These are phyloP conservation scores for Paramormyrops kingsleyae DNA, from an alignment of 2,113 vertebrate species.

Conservation along the genomic window DNA sequence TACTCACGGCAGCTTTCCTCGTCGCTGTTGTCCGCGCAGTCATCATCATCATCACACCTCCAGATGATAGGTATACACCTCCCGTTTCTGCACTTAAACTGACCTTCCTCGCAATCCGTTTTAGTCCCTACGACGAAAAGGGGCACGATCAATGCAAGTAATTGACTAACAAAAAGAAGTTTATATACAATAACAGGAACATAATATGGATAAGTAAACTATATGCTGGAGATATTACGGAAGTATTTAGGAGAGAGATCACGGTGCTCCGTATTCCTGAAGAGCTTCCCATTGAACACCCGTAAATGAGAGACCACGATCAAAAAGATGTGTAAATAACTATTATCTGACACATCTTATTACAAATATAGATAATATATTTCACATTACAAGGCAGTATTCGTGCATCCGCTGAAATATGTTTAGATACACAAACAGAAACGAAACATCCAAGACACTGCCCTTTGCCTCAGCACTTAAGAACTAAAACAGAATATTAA, in stretches of 20 bases:
- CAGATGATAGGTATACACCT: constrained; percentile 88
- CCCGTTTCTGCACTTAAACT: constrained; percentile 87
- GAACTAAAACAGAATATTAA: not conserved
- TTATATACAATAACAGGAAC: not conserved
- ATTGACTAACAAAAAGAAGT: not conserved
- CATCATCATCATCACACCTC: constrained; percentile 93
- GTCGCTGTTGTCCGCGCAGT: constrained; percentile 91
- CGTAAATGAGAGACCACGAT: not conserved
- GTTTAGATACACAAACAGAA: not conserved
- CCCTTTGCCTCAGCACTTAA: not conserved
- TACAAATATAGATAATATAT: not conserved
- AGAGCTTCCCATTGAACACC: not conserved
- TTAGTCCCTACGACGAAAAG: constrained; percentile 53
- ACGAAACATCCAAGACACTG: not conserved
- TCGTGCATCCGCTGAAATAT: not conserved
- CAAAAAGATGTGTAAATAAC: not conserved
- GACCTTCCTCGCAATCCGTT: constrained; percentile 76
- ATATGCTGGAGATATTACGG: not conserved
- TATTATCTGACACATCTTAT: not conserved
- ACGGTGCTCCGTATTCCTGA: not conserved
- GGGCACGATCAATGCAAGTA: not conserved
- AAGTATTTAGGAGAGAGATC: too few relatives aligned
- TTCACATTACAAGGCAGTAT: not conserved
- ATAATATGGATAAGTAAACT: not conserved
- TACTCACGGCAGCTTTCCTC: constrained; percentile 95